These are phyloP conservation scores for Troides helena DNA, from an alignment of 2,888 invertebrate species.

Conservation along the genomic window DNA sequence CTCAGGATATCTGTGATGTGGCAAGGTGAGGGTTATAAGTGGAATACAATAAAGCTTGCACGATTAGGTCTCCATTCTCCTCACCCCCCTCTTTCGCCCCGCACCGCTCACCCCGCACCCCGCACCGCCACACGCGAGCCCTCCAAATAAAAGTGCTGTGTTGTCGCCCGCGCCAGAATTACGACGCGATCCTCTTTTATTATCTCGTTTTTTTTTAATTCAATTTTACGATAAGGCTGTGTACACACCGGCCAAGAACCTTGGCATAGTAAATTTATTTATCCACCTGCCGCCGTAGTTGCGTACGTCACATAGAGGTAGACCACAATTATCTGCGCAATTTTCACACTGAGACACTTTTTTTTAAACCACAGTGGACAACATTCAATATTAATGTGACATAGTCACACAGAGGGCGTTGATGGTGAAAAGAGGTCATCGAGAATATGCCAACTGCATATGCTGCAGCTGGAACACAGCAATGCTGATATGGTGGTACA, in stretches of 20 bases:
- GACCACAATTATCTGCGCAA: no score
- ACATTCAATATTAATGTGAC: no score
- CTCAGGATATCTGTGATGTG: constrained; percentile 27
- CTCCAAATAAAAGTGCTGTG: constrained; percentile 75
- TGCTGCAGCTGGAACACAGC: no score
- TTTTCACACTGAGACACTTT: no score
- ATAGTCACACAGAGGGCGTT: no score
- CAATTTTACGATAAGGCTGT: constrained; percentile 74
- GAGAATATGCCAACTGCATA: no score
- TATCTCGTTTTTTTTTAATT: constrained; percentile 73
- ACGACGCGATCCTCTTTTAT: constrained; percentile 75
- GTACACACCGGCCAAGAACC: constrained; percentile 43
- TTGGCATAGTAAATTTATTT: constrained; percentile 12
- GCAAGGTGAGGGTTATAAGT: constrained; percentile 35
- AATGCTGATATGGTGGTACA: no score
- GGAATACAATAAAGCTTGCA: constrained; percentile 56
- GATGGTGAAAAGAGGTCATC: no score
- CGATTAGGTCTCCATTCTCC: constrained; percentile 54
- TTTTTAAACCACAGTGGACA: no score
- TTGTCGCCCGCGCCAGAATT: constrained; percentile 78
- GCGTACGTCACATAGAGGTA: no score
- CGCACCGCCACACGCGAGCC: constrained; percentile 63
- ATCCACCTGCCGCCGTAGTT: neutral
- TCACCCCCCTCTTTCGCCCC: no score
- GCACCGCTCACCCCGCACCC: constrained; percentile 38